Percentiles rank a stretch among this genome's conserved stretches.
Conservation (phyloP, 1,140 invertebrate genomes). For the Bombus waltoni region DNA sequence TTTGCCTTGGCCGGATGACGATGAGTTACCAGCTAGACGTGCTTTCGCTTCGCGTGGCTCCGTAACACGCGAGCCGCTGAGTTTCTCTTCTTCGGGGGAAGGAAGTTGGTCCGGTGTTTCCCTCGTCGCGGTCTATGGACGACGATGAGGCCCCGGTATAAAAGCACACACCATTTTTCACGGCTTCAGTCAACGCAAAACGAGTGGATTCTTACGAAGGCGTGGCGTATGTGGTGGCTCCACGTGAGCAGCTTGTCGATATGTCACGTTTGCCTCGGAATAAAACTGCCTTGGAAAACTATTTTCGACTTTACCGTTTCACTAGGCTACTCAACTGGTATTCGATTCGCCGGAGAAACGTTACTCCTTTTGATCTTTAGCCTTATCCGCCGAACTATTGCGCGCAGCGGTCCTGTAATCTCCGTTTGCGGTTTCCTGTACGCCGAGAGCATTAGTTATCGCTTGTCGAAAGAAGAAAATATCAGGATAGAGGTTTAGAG, state of each 20-base stretch:
- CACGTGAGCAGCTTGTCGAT: constrained; percentile 50
- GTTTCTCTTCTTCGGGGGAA: background rate
- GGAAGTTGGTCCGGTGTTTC: background rate
- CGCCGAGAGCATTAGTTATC: background rate
- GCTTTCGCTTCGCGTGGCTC: background rate
- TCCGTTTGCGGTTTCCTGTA: background rate
- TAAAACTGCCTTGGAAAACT: constrained; percentile 26
- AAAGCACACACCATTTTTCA: constrained; percentile 58
- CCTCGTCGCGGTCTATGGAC: constrained; percentile 23
- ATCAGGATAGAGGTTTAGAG: no score
- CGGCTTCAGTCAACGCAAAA: constrained; percentile 23
- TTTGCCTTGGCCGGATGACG: constrained; percentile 25
- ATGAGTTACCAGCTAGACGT: constrained; percentile 42
- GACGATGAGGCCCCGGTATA: constrained; percentile 40
- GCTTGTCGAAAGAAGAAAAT: background rate
- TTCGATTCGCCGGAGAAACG: background rate
- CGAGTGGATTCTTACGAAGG: constrained; percentile 33
- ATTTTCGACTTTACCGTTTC: constrained; percentile 8
- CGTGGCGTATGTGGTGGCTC: background rate
- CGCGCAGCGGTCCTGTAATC: background rate
- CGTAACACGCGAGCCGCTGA: background rate
- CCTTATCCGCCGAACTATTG: background rate
- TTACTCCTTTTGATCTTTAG: background rate
- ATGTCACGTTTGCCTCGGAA: constrained; percentile 46
- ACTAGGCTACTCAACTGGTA: constrained; percentile 1